Conservation (phyloP, 1,140 invertebrate genomes). For the Aphelinus certus region DNA sequence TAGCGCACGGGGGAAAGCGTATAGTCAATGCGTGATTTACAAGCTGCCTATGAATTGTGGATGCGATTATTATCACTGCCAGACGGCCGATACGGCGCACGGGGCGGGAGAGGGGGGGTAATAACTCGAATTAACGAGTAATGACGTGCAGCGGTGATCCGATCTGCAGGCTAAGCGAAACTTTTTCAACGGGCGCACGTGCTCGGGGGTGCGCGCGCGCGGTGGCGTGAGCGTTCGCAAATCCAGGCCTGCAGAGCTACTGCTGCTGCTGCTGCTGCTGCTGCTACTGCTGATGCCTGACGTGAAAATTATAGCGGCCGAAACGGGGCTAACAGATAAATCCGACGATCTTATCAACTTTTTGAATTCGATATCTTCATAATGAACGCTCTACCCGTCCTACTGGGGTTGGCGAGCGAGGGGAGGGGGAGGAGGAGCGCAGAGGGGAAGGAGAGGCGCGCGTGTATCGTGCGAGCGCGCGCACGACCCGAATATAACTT, state of each 20-base stretch:
- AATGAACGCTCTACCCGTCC: not conserved
- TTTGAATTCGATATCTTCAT: slow-evolving; percentile 26
- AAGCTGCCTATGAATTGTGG: slow-evolving; percentile 8
- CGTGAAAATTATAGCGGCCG: slow-evolving; percentile 31
- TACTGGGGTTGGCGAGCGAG: too few species aligned
- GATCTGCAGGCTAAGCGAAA: slow-evolving; percentile 3
- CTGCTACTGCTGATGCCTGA: slow-evolving; percentile 3
- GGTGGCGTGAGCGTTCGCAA: too few species aligned
- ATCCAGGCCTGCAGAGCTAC: too few species aligned
- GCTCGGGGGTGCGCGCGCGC: too few species aligned
- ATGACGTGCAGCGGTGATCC: slow-evolving; percentile 32
- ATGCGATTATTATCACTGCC: slow-evolving; percentile 25
- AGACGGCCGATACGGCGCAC: not conserved
- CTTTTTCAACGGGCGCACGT: too few species aligned
- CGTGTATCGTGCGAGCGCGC: too few species aligned
- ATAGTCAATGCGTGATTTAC: slow-evolving; percentile 4
- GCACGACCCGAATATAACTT: too few species aligned
- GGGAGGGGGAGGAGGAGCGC: too few species aligned
- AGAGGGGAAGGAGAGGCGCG: too few species aligned
- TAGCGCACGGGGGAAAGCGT: too few species aligned
- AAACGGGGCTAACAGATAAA: slow-evolving; percentile 27
- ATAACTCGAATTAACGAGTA: slow-evolving; percentile 40
- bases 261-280: too few species aligned
- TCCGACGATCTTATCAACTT: slow-evolving; percentile 15
- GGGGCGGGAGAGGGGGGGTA: not conserved